Evolutionary conservation across 2,113 vertebrate genomes (phyloP).

Genomic region (Xyrauchen texanus): DNA sequence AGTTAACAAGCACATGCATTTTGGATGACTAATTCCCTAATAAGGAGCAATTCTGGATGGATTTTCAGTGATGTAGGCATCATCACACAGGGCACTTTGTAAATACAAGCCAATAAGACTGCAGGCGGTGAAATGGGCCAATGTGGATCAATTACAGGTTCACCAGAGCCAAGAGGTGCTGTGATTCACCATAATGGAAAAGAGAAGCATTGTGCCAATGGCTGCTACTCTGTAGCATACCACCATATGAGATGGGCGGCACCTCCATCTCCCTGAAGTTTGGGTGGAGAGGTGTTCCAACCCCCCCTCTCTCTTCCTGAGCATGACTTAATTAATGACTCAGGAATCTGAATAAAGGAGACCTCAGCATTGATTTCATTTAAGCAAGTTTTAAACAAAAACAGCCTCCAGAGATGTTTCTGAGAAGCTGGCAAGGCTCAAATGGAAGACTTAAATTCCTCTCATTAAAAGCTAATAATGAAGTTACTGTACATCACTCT

Average conservation of each 20-base stretch:
- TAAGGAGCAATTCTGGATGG: neutral
- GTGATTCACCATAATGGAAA: conserved; percentile 23
- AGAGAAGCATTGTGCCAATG: neutral
- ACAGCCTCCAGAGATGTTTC: conserved; percentile 23
- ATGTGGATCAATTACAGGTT: neutral
- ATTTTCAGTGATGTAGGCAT: conserved; percentile 26
- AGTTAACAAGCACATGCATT: neutral
- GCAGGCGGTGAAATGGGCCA: neutral
- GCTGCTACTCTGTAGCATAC: neutral
- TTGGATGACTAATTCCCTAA: neutral
- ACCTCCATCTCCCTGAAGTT: conserved; percentile 1
- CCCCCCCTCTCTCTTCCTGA: conserved; percentile 6
- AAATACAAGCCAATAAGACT: conserved; percentile 8
- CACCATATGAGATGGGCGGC: neutral
- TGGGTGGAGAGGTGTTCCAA: neutral
- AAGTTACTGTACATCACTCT: conserved; percentile 23
- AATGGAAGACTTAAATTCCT: conserved; percentile 21
- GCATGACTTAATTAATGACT: conserved; percentile 35
- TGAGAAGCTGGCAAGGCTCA: conserved; percentile 22
- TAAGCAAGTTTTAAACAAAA: conserved; percentile 27
- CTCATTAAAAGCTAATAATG: conserved; percentile 43
- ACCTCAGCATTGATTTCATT: conserved; percentile 35
- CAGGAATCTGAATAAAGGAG: conserved; percentile 32
- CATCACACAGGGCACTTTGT: conserved; percentile 1
- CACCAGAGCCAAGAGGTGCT: conserved; percentile 2